Base-by-base conservation (phyloP, 2,888 invertebrate genomes). In the Xanthorhoe spadicearia region DNA sequence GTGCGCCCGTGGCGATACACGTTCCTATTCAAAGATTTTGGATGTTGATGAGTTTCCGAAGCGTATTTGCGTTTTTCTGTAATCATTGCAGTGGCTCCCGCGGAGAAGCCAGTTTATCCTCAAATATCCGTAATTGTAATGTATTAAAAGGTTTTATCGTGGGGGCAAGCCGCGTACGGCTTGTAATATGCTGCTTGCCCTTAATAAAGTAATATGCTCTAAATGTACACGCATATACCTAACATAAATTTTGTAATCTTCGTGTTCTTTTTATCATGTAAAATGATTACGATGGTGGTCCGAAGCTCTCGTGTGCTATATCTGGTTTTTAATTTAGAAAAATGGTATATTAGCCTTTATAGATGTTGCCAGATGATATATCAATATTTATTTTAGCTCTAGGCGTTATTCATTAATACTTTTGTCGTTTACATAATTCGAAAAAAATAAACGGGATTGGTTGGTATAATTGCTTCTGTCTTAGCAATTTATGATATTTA, bases 201-300 rank as follows among this genome's bases (percentile, higher is more conserved):
- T 90, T 92, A 89, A 92, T 92, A 91, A 92, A 92, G 92, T 89
- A 89, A 92, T 93, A 90, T 88, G 84, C 88, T 91, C 92, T 88
- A 90, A 92, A 93, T 89, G 90, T 85, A 85, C 90, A 88, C 89
- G 90, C 90, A 88, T 89, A 89, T 88, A n/a, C n/a, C n/a, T n/a
- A 89, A 88, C 90, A 92, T 92, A 92, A 87, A 92, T 91, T 89
- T 84, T 80, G 83, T 85, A 82, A 85, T 84, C 84, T 78, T 76
- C 74, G 82, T 89, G 86, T 83, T 92, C 86, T 88, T 92, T 92
- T 92, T 92, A 86, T 84, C 83, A 82, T 86, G 80, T 85, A 86
- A 86, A 90, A 92, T 90, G 83, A 88, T 92, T 88, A 87, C 85
- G 83, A 82, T 78, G 92, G 92, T 92, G 92, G 92, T 92, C 92